A percentile compares a stretch with the other conserved stretches of the same genome.
Evolutionary conservation across 2,113 vertebrate species (phyloP).

Genomic region (Merops nubicus): DNA sequence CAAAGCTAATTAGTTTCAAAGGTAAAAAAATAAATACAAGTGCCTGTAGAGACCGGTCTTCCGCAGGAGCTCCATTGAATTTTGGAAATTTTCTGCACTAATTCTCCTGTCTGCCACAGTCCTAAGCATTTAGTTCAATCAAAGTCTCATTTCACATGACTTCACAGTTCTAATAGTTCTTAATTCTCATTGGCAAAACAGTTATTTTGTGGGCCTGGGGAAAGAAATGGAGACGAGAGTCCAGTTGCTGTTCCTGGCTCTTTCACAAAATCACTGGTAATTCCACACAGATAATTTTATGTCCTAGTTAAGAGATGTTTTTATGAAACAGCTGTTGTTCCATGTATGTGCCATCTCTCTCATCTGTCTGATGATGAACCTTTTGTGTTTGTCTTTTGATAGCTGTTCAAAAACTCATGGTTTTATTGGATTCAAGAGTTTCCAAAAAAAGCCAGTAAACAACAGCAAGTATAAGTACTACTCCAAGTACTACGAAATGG

Average conservation of each 20-base stretch:
- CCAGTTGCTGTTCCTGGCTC: not conserved
- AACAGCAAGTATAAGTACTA: not conserved
- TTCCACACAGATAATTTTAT: not conserved
- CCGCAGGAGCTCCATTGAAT: fast-evolving
- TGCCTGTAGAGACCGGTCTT: not conserved
- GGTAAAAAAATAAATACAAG: not conserved
- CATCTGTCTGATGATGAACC: not conserved
- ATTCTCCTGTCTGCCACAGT: not conserved
- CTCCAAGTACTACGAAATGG: not conserved
- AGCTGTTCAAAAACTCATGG: not conserved
- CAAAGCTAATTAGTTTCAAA: not conserved
- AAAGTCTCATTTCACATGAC: not conserved
- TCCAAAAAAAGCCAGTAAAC: not conserved
- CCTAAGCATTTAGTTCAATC: not conserved
- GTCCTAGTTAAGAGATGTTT: not conserved
- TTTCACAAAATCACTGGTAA: not conserved
- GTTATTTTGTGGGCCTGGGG: not conserved
- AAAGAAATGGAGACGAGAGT: not conserved
- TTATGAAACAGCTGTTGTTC: not conserved
- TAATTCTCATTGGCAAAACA: not conserved
- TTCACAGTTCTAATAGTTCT: not conserved
- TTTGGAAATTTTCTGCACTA: not conserved
- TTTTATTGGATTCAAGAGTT: not conserved
- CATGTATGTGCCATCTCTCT: not conserved
- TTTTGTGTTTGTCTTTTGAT: not conserved